These are phyloP conservation scores for Schizothorax lantsangensis DNA, from an alignment of 2,797 vertebrate species.

Conservation along the genomic window DNA sequence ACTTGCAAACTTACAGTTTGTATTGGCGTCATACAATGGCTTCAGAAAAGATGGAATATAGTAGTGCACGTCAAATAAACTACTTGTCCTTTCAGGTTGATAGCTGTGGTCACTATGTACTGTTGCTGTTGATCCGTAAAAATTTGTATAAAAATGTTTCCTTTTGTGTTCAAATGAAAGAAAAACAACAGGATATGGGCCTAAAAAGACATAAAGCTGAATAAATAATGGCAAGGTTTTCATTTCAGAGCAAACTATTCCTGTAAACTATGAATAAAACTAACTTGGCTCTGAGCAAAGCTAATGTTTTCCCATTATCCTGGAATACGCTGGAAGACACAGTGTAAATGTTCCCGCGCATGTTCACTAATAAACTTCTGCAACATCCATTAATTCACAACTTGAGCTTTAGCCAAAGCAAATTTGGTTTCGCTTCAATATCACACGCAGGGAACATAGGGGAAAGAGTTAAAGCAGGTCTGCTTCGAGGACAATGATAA, in stretches of 20 bases:
- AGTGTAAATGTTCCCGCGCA: constrained; percentile 52
- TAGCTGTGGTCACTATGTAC: background rate
- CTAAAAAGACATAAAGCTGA: constrained; percentile 5
- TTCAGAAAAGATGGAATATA: background rate
- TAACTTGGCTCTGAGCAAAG: background rate
- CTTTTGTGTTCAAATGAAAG: background rate
- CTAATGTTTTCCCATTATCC: constrained; percentile 42
- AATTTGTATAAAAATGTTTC: background rate
- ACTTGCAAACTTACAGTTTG: background rate
- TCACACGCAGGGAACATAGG: constrained; percentile 37
- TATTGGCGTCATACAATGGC: background rate
- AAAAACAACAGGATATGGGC: background rate
- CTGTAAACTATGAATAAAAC: constrained; percentile 17
- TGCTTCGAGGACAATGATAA: constrained; percentile 34
- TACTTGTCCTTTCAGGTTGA: background rate
- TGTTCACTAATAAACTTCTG: constrained; percentile 56
- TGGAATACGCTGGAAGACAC: constrained; percentile 28
- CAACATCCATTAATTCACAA: constrained; percentile 53
- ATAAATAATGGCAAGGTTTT: constrained; percentile 17
- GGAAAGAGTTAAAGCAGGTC: constrained; percentile 45
- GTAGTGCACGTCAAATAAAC: background rate
- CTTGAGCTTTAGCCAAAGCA: constrained; percentile 49
- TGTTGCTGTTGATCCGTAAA: background rate
- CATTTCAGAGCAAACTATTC: constrained; percentile 1
- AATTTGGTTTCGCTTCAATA: constrained; percentile 49